These are phyloP conservation scores for Prunella fulvescens DNA, from an alignment of 2,113 vertebrate genomes.

Conservation along the genomic window DNA sequence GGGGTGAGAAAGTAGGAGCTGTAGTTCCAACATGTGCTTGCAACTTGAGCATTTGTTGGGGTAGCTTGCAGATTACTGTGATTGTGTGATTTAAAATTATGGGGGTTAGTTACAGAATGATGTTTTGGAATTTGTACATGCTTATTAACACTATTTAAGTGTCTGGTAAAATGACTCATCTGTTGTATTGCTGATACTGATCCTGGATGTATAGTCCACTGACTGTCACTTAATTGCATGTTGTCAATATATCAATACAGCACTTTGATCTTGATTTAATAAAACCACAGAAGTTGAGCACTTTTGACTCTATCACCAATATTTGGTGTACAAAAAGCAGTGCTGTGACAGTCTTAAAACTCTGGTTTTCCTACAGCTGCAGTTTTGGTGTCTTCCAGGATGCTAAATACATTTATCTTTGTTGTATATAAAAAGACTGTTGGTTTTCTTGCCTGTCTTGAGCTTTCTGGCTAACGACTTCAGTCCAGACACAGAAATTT, in stretches of 20 bases:
- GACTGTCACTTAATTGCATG: background rate
- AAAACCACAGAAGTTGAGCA: background rate
- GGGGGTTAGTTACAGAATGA: background rate
- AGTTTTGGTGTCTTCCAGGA: background rate
- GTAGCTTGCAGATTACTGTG: accelerated
- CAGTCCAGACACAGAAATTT: background rate
- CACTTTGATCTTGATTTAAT: background rate
- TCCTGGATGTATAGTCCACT: background rate
- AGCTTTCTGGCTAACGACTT: background rate
- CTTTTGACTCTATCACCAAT: background rate
- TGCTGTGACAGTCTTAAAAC: background rate
- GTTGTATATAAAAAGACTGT: background rate
- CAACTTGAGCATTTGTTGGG: background rate
- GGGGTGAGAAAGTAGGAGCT: background rate
- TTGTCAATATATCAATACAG: background rate
- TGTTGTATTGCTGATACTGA: background rate
- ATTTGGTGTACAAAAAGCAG: background rate
- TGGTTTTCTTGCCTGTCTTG: background rate
- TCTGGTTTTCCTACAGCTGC: background rate
- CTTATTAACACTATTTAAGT: background rate
- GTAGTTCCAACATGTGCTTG: accelerated
- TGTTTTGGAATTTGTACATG: background rate
- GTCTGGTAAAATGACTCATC: background rate
- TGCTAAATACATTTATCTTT: background rate
- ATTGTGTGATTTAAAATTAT: background rate